Conservation (phyloP, 2,113 vertebrate genomes). For the Crotophaga sulcirostris region DNA sequence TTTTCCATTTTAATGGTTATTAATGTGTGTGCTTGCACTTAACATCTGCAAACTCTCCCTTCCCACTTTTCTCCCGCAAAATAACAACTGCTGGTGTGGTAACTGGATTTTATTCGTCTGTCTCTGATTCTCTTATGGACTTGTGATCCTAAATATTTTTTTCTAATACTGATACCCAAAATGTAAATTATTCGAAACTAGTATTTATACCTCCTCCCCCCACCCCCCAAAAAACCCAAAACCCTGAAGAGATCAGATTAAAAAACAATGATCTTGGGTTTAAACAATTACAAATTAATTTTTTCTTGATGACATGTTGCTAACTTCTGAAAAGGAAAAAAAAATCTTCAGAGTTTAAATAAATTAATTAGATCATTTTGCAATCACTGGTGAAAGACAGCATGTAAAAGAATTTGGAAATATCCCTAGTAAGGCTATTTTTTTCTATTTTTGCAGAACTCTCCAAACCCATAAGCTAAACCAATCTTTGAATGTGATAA, state of each 20-base stretch:
- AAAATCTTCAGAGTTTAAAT: not conserved
- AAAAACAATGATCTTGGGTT: not conserved
- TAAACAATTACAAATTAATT: not conserved
- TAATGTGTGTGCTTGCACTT: slow-evolving; percentile 21
- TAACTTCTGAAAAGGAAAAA: not conserved
- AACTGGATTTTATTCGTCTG: not conserved
- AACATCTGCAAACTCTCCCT: slow-evolving; percentile 41
- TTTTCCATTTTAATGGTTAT: slow-evolving; percentile 54
- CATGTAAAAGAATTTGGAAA: not conserved
- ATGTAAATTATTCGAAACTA: not conserved
- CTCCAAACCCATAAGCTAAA: slow-evolving; percentile 18
- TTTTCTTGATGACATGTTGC: not conserved
- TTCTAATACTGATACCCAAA: not conserved
- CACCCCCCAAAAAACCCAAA: rapidly evolving
- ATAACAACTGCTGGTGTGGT: not conserved
- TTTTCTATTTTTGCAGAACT: not conserved
- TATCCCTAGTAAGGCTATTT: not conserved
- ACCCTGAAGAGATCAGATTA: not conserved
- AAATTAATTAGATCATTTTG: not conserved
- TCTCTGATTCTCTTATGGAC: not conserved
- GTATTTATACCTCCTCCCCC: not conserved
- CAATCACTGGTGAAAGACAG: not conserved
- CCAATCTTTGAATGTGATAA: slow-evolving; percentile 34
- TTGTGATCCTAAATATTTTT: not conserved
- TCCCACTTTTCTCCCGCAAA: not conserved